Base-by-base conservation (phyloP, 2,888 invertebrate genomes). In the Lithophane leautieri region DNA sequence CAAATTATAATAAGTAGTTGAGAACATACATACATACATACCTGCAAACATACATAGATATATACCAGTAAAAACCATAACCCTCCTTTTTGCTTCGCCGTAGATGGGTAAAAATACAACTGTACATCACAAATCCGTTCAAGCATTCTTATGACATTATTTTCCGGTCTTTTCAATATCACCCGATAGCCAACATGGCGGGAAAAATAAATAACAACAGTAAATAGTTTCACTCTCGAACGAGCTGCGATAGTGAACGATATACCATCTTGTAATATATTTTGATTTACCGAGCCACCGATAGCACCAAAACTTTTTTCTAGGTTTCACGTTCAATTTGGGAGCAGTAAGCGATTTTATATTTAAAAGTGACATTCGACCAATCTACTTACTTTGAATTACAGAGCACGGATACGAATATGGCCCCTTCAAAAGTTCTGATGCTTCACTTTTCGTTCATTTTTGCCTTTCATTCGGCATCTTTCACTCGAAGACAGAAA, bases 211-310 rank as follows among this genome's bases (percentile, higher is more conserved):
- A 86, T 79, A 76, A 73, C 74, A 76, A 80, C 65, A 73, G 70
- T 76, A 84, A 84, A 85, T 82, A 82, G 70, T 77, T 81, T 83
- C 62, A 83, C 76, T 73, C 70, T 76, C 65, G 80, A 78, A 19
- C 80, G 63, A 66, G 56, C 77, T 16, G 65, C 82, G 83, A 82
- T 87, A 84, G 82, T 78, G 81, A 50, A 47, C 82, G 84, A 87
- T 86, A 81, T 77, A 82, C n/a, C n/a, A n/a, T 76, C 77, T 84
- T 77, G 79, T 83, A 90, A 90, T 90, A 91, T 86, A 84, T 81
- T 84, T 82, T 91, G 91, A 91, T 91, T 89, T 91, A 91, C 84
- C 68, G 86, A 74, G 56, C 63, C 70, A 65, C 73, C 89, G 89
- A 89, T 91, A 89, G 69, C 82, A 83, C 83, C 73, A 76, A 80